A percentile compares a stretch with the other conserved stretches of the same genome.
phyloP scores from a whole-genome alignment of 2,888 invertebrate genomes.

The Perithous albicinctus region DNA sequence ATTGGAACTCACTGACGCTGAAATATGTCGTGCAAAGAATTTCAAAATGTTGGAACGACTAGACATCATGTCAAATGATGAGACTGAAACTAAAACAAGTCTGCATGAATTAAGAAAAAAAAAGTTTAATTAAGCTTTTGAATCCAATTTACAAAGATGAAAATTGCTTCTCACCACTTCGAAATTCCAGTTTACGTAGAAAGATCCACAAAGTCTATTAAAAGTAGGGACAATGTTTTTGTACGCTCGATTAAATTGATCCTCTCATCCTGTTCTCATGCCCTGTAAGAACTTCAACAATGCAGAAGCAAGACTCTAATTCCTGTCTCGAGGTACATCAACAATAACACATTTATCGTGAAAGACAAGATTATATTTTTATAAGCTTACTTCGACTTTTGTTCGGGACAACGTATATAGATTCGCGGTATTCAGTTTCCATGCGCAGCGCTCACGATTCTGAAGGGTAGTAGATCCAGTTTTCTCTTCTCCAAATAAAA shows the following conservation, averaged over 20 bases:
- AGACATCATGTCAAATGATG: background rate
- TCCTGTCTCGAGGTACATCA: background rate
- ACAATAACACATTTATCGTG: conserved; percentile 27
- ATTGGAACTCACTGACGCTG: conserved; percentile 2
- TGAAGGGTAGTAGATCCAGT: conserved; percentile 10
- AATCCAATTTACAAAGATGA: background rate
- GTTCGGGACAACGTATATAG: conserved; percentile 17
- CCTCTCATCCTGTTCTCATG: conserved; percentile 4
- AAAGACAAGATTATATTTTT: conserved; percentile 58
- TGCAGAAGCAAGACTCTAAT: background rate
- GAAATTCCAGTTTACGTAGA: background rate
- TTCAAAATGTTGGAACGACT: conserved; percentile 1
- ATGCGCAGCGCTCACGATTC: conserved; percentile 33
- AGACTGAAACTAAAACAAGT: background rate
- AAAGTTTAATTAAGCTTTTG: background rate
- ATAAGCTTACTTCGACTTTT: conserved; percentile 62
- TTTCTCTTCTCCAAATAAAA: conserved; percentile 33
- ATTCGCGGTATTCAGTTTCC: conserved; percentile 44
- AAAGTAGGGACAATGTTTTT: background rate
- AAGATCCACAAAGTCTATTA: background rate
- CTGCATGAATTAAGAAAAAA: no score
- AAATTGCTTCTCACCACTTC: background rate
- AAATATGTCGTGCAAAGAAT: conserved; percentile 2
- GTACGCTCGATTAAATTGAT: conserved; percentile 37
- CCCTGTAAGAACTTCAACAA: background rate